Conservation (phyloP, 2,888 invertebrate genomes). For the Thymelicus acteon region DNA sequence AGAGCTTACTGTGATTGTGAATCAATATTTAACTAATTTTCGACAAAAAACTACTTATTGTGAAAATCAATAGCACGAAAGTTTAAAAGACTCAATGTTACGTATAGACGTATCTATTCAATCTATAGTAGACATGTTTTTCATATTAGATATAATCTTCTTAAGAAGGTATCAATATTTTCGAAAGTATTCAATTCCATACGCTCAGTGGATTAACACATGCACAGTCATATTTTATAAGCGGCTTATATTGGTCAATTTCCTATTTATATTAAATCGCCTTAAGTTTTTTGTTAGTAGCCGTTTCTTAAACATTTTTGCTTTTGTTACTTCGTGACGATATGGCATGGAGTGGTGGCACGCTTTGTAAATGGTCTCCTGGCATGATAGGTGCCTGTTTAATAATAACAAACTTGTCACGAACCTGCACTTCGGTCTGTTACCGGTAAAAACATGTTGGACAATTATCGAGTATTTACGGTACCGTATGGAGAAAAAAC, state of each 20-base stretch:
- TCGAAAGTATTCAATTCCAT: background rate
- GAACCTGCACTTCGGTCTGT: conserved; percentile 44
- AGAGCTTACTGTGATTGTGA: too few species aligned
- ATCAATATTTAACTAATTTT: too few species aligned
- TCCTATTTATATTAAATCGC: background rate
- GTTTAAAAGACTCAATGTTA: too few species aligned
- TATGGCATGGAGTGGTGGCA: conserved; percentile 25
- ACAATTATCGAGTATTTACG: background rate
- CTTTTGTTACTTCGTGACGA: conserved; percentile 22
- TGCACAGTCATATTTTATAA: background rate
- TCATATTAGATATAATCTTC: background rate
- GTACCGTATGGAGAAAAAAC: background rate
- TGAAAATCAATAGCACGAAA: too few species aligned
- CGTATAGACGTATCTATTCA: too few species aligned
- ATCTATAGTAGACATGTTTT: too few species aligned
- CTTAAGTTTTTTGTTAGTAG: background rate
- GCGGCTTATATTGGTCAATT: background rate
- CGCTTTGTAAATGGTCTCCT: conserved; percentile 52
- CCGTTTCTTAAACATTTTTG: background rate
- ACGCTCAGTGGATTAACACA: background rate
- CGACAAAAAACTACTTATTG: too few species aligned
- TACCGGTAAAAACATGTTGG: conserved; percentile 13
- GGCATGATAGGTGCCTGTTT: conserved; percentile 45
- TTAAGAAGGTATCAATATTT: background rate
- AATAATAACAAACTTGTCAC: conserved; percentile 47